These are phyloP conservation scores for Liasis olivaceus DNA, from an alignment of 2,797 vertebrate genomes.

Conservation along the genomic window DNA sequence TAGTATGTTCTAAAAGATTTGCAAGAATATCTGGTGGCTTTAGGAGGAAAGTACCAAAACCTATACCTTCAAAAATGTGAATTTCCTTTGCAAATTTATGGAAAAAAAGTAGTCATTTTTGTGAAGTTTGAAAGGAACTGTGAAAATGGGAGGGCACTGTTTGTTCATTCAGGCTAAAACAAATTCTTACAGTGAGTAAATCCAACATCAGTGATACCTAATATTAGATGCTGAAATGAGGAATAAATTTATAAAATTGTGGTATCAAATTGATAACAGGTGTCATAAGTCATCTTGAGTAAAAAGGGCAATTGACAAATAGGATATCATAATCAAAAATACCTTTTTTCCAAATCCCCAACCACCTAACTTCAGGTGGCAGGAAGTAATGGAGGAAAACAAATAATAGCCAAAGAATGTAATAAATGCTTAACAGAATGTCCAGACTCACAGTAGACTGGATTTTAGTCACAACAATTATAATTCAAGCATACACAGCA, in stretches of 20 bases:
- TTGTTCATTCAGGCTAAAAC: background rate
- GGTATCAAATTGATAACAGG: background rate
- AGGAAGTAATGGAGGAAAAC: background rate
- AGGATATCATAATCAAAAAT: background rate
- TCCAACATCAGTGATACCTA: background rate
- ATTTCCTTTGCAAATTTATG: background rate
- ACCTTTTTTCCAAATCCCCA: background rate
- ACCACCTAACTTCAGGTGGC: background rate
- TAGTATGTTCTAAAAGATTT: no score
- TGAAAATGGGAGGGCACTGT: background rate
- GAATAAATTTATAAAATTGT: background rate
- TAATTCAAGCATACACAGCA: background rate
- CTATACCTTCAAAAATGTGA: background rate
- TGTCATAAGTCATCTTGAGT: background rate
- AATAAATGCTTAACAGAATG: background rate
- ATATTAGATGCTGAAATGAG: background rate
- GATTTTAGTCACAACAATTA: background rate
- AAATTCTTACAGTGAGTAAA: background rate
- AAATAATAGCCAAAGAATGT: background rate
- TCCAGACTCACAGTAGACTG: background rate
- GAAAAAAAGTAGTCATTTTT: background rate
- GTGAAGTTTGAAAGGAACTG: background rate
- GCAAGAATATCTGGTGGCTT: no score
- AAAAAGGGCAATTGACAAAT: background rate
- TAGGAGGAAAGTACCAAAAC: background rate